Evolutionary conservation across 1,140 invertebrate genomes (phyloP), one percentile per base, ranked within the genome.

Genomic region (Sarcophaga bullata): DNA sequence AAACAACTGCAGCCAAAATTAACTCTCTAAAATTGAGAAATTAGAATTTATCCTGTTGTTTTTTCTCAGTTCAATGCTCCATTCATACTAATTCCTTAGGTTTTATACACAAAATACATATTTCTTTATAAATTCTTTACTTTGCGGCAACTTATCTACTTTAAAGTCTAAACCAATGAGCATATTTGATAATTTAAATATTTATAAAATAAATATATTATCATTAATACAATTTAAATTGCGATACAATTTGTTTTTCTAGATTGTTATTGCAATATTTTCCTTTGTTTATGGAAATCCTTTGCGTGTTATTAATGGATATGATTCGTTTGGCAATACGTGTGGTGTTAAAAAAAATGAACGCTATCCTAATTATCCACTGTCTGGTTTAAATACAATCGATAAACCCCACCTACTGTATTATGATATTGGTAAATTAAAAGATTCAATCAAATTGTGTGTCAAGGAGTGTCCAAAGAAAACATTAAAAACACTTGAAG

Each of bases 251-350:
- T 73, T 52, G 82, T 50, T 9, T 46, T 84, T 87, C 17, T 83
- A 89, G 95, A 94, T 97, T 85, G 92, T 96, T 83, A 95, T 98
- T 84, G 96, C 96, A 13, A 94, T 94, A 8, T 97, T 97, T 91
- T 95, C 97, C 3, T 94, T 97, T 88, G 94, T 96, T 9, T 96
- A 97, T 91, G 97, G 97, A 0, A 96, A 97, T 91, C 96, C 97
- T 6, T 90, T 95, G 84, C 92, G 97, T 83, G 92, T 98, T 8
- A 94, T 97, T 82, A 96, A 97, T 92, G 97, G 97, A 73, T 97
- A 96, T 91, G 97, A 99, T 90, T 97, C 96, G 84, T 98, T 97
- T 92, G 97, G 97, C n/a, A 98, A 98, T 90, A 97, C 96, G 49
- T 99, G 97, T 91, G 97, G 97, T 37, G 94, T 95, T 73, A 93